Conservation (phyloP, 1,140 invertebrate genomes). For the Solen grandis region DNA sequence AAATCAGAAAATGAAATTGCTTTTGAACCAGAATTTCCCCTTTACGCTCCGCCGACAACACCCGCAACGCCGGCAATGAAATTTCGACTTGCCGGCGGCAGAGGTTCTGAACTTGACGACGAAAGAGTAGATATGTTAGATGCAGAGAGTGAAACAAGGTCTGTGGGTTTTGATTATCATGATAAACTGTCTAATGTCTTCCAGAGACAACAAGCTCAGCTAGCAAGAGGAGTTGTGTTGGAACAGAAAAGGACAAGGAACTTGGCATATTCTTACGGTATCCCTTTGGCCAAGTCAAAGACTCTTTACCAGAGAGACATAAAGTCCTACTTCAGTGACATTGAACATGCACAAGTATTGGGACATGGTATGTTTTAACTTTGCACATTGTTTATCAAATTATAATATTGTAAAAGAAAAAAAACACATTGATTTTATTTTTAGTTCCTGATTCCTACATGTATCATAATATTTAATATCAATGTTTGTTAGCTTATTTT, state of each 20-base stretch:
- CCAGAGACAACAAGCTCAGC: constrained; percentile 55
- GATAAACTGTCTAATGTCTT: constrained; percentile 53
- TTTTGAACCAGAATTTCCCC: constrained; percentile 10
- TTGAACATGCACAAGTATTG: constrained; percentile 55
- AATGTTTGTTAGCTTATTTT: background rate
- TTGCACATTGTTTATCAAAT: background rate
- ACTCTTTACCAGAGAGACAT: constrained; percentile 55
- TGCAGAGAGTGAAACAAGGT: background rate
- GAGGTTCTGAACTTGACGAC: background rate
- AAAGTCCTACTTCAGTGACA: constrained; percentile 52
- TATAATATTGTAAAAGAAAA: background rate
- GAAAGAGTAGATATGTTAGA: background rate
- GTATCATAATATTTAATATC: background rate
- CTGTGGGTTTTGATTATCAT: constrained; percentile 45
- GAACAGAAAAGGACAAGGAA: constrained; percentile 51
- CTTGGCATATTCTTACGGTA: constrained; percentile 42
- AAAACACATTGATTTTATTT: background rate
- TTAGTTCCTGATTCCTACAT: background rate
- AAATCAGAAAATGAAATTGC: too few species aligned
- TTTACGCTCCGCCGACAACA: constrained; percentile 29
- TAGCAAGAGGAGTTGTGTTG: constrained; percentile 45
- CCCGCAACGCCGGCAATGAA: constrained; percentile 23
- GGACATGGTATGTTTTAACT: constrained; percentile 57
- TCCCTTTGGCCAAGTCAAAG: constrained; percentile 61
- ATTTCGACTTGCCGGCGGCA: background rate